These are phyloP conservation scores for Pterophyllum scalare DNA, from an alignment of 2,113 vertebrate genomes.

Conservation along the genomic window DNA sequence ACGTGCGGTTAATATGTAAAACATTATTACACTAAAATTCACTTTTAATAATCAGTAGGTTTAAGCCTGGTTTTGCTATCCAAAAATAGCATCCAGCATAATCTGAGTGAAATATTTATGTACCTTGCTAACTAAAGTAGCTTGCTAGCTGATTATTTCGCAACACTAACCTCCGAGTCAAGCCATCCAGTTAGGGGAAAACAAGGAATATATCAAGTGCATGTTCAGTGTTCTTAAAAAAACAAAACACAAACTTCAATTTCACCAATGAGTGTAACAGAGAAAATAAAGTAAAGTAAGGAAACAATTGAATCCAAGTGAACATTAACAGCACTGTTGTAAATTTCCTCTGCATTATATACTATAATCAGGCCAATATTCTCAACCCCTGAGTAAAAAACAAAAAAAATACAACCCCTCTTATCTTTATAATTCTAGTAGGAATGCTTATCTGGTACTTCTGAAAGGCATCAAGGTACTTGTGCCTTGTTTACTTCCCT, in stretches of 20 bases:
- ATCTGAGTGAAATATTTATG: no score
- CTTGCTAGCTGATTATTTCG: no score
- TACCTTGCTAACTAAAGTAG: no score
- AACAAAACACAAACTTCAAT: neutral
- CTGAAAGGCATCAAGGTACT: constrained; percentile 36
- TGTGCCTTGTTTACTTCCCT: constrained; percentile 52
- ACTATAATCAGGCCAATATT: neutral
- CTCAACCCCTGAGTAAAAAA: neutral
- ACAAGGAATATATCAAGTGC: neutral
- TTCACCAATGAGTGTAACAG: neutral
- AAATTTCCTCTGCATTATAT: neutral
- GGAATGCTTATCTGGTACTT: constrained; percentile 51
- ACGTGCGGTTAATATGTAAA: no score
- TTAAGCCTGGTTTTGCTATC: no score
- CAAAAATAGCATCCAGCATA: no score
- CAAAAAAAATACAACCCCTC: neutral
- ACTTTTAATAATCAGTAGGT: no score
- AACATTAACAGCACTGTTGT: neutral
- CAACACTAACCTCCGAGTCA: no score
- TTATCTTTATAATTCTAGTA: neutral
- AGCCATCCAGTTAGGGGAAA: no score
- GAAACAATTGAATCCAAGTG: neutral
- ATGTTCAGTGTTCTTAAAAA: neutral
- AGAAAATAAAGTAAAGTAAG: neutral
- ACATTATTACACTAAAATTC: no score